Evolutionary conservation across 2,888 invertebrate genomes (phyloP), one percentile per base, ranked within the genome.

Genomic region (Stratiomys singularior): DNA sequence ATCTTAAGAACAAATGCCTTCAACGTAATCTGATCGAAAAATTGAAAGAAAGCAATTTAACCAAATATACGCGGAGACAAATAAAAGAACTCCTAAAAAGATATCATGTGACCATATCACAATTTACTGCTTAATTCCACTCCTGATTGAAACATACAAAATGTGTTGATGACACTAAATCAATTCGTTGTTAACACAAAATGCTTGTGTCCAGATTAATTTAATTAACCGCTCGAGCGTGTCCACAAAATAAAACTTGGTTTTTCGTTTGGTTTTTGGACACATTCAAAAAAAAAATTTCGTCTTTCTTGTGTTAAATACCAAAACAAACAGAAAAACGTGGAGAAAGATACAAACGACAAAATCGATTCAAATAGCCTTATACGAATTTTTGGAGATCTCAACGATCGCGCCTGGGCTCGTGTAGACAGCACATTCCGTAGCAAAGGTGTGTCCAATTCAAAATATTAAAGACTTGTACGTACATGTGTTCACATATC

Each of bases 101-200:
- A 52, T 72, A 74, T 74, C 74, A 74, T 30, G 74, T 74, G 74
- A 30, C 74, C 74, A 21, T 74, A 74, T 74, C 77, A 78, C 80
- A 80, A 81, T 82, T 82, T 81, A 80, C 81, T 81, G 79, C 79
- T 67, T 79, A 80, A 81, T 81, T 81, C 81, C 80, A 72, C 79
- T 46, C 78, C 77, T 78, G 80, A 77, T 80, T 76, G 79, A 79
- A 77, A 79, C 78, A 77, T 79, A 81, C 80, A 80, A 77, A 78
- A 77, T 77, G 78, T 76, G 76, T 79, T 80, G 82, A 79, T 81
- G 81, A 81, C 81, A 79, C 79, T 80, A 81, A 82, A 81, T 81
- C 80, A 81, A 80, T 81, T 80, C 78, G 78, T 79, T 76, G 63
- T 79, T 60, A 76, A 79, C 79, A 79, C 66, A 77, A 79, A 79